Percentiles rank a stretch among this genome's conserved stretches.
These are phyloP conservation scores for Tyria jacobaeae DNA, from an alignment of 2,888 invertebrate genomes.

Conservation along the genomic window DNA sequence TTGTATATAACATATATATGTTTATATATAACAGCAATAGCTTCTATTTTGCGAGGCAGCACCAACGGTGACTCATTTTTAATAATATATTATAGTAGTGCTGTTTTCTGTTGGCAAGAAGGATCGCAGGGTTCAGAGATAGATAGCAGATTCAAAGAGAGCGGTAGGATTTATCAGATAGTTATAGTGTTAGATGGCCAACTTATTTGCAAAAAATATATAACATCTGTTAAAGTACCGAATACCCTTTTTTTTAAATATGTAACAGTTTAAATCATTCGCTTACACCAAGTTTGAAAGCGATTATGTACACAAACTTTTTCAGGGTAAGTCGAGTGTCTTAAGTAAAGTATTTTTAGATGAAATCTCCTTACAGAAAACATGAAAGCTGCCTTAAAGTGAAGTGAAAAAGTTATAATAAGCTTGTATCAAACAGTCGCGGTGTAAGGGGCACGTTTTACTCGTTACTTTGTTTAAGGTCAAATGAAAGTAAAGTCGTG, in stretches of 20 bases:
- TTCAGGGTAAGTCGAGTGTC: conserved; percentile 12
- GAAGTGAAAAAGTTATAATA: conserved; percentile 40
- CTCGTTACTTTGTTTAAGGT: conserved; percentile 19
- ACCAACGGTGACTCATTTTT: too few relatives aligned
- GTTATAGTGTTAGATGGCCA: too few relatives aligned
- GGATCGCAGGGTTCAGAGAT: too few relatives aligned
- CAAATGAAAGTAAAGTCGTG: conserved; percentile 3
- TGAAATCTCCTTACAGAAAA: conserved; percentile 27
- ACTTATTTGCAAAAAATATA: too few relatives aligned
- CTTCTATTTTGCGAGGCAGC: too few relatives aligned
- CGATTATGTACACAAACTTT: conserved; percentile 35
- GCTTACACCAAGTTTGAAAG: conserved; percentile 38
- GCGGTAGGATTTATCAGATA: too few relatives aligned
- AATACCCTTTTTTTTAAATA: conserved; percentile 22
- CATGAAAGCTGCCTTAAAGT: conserved; percentile 27
- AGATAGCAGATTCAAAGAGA: too few relatives aligned
- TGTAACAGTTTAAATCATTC: conserved; percentile 20
- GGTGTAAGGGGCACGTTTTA: conserved; percentile 22
- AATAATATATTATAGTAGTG: too few relatives aligned
- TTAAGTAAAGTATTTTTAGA: conserved; percentile 25
- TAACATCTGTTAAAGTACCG: too few relatives aligned
- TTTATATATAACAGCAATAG: too few relatives aligned
- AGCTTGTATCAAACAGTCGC: conserved; percentile 40
- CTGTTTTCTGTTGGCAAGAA: too few relatives aligned
- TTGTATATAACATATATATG: too few relatives aligned